Percentiles rank a stretch among this genome's conserved stretches.
Conservation (phyloP, 2,113 vertebrate species). For the Perca fluviatilis region DNA sequence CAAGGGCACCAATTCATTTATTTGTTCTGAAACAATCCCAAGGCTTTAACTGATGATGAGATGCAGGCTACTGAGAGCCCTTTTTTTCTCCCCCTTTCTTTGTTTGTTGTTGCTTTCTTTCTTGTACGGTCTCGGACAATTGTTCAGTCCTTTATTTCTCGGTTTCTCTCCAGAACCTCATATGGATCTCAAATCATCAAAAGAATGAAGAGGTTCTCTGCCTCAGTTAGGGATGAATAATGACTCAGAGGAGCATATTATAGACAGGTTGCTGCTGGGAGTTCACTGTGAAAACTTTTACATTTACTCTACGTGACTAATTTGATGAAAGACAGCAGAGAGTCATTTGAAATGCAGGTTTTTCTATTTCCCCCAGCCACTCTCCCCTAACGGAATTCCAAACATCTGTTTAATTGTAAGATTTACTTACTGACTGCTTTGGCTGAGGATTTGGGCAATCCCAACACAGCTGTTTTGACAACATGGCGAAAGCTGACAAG, state of each 20-base stretch:
- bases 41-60: constrained; percentile 32
- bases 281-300: constrained; percentile 6
- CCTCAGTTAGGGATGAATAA: constrained; percentile 42
- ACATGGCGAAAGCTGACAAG: constrained; percentile 18
- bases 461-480: constrained; percentile 24
- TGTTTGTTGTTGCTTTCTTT: constrained; percentile 25
- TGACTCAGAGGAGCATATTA: constrained; percentile 21
- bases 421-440: not conserved
- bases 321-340: constrained; percentile 13
- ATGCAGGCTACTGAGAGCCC: not conserved
- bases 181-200: constrained; percentile 49
- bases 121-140: not conserved
- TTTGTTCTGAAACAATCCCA: constrained; percentile 26
- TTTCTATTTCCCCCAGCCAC: not conserved
- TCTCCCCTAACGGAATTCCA: not conserved
- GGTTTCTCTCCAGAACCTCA: constrained; percentile 29
- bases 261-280: constrained; percentile 1
- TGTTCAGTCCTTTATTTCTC: constrained; percentile 16
- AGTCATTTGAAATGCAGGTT: constrained; percentile 31
- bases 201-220: constrained; percentile 44
- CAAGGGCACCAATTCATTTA: constrained; percentile 22
- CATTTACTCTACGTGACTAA: constrained; percentile 9
- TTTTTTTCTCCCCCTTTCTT: not conserved
- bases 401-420: constrained; percentile 33
- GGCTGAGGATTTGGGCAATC: constrained; percentile 42